These are phyloP conservation scores for Carassius gibelio DNA, from an alignment of 2,113 vertebrate genomes.

Conservation along the genomic window DNA sequence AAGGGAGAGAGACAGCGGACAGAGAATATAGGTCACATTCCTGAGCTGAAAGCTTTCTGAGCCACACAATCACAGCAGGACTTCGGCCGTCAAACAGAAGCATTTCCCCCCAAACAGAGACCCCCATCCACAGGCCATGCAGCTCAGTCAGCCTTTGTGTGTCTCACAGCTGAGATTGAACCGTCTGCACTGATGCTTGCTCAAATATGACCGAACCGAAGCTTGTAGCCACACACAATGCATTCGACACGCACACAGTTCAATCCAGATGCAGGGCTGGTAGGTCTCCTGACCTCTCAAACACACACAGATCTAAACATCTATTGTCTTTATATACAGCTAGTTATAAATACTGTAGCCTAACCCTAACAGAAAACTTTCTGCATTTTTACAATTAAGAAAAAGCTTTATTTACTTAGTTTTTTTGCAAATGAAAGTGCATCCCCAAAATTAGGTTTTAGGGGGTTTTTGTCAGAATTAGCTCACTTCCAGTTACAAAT, in stretches of 20 bases:
- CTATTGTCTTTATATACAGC: not conserved
- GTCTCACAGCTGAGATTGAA: not conserved
- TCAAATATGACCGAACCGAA: not conserved
- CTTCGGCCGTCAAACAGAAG: conserved; percentile 65
- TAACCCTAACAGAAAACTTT: not conserved
- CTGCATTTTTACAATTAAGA: not conserved
- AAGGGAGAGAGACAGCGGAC: not conserved
- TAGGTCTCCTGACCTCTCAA: not conserved
- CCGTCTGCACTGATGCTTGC: not conserved
- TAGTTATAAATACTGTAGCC: not conserved
- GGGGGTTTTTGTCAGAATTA: not conserved
- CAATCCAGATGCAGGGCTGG: not conserved
- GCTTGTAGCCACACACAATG: not conserved
- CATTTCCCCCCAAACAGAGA: conserved; percentile 48
- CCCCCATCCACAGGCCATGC: not conserved
- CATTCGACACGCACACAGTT: not conserved
- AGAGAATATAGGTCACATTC: conserved; percentile 77
- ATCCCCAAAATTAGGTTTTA: not conserved
- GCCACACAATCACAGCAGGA: conserved; percentile 70
- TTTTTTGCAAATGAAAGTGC: not conserved
- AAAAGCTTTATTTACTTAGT: not conserved
- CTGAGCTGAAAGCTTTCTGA: conserved; percentile 69
- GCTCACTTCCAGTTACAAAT: not conserved
- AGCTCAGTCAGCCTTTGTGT: not conserved
- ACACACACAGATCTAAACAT: not conserved